phyloP scores from a whole-genome alignment of 2,113 vertebrate species.

The Trogon melanurus region DNA sequence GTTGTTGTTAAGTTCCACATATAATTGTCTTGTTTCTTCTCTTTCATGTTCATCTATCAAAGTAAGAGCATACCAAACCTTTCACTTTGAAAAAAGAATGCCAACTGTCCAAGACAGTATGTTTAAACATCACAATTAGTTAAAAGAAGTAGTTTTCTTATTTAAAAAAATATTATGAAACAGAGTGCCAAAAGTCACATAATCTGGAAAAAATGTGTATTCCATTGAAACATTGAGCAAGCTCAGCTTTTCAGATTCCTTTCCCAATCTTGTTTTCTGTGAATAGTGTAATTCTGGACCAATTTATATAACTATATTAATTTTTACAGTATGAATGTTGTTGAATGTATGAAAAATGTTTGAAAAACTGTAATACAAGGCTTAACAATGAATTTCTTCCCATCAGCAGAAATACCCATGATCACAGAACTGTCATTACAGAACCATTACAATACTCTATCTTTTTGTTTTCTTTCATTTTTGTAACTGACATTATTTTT shows the following conservation, averaged over 20 bases:
- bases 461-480: neutral
- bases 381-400: neutral
- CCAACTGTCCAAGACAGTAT: neutral
- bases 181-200: neutral
- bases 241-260: neutral
- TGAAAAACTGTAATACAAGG: neutral
- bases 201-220: neutral
- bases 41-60: slow-evolving; percentile 89
- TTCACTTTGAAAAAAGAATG: neutral
- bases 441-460: neutral
- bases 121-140: neutral
- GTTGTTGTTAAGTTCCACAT: slow-evolving; percentile 82
- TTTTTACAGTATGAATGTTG: neutral
- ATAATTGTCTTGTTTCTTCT: slow-evolving; percentile 87
- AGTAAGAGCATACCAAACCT: neutral
- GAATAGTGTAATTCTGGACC: neutral
- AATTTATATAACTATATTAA: neutral
- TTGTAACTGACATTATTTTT: neutral
- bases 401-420: neutral
- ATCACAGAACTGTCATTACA: neutral
- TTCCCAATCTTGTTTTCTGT: neutral
- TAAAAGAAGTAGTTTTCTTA: neutral
- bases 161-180: neutral
- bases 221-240: neutral
- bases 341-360: neutral